Conservation (phyloP, 1,140 invertebrate species). For the Sweltsa coloradensis region DNA sequence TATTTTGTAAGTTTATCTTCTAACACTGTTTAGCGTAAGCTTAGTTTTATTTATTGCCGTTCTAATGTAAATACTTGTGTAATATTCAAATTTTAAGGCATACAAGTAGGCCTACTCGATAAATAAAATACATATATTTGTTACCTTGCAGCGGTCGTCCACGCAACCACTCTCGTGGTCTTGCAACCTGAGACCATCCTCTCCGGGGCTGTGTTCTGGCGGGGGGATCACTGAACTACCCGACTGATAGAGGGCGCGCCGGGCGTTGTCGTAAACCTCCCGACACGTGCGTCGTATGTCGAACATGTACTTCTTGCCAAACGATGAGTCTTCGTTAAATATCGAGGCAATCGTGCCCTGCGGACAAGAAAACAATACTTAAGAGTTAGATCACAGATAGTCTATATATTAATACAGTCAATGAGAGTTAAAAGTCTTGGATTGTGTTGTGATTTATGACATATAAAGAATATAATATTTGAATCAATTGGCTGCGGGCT, state of each 20-base stretch:
- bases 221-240: slow-evolving; percentile 11
- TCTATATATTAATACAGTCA: background rate
- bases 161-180: background rate
- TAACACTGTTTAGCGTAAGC: no score
- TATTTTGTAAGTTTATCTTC: no score
- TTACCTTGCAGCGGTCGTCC: slow-evolving; percentile 9
- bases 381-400: background rate
- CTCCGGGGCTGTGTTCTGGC: background rate
- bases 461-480: no score
- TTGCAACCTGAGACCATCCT: background rate
- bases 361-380: slow-evolving; percentile 10
- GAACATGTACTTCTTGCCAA: slow-evolving; percentile 80
- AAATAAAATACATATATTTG: no score
- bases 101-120: no score
- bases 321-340: slow-evolving; percentile 76
- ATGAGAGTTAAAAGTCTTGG: background rate
- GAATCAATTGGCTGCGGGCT: no score
- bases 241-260: slow-evolving; percentile 48
- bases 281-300: slow-evolving; percentile 75
- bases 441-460: no score
- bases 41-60: no score
- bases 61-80: no score
- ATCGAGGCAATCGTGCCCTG: slow-evolving; percentile 80
- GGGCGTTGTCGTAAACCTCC: slow-evolving; percentile 76
- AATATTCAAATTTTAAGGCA: no score